Conservation (phyloP, 2,113 vertebrate genomes). For the Calidris pygmaea region DNA sequence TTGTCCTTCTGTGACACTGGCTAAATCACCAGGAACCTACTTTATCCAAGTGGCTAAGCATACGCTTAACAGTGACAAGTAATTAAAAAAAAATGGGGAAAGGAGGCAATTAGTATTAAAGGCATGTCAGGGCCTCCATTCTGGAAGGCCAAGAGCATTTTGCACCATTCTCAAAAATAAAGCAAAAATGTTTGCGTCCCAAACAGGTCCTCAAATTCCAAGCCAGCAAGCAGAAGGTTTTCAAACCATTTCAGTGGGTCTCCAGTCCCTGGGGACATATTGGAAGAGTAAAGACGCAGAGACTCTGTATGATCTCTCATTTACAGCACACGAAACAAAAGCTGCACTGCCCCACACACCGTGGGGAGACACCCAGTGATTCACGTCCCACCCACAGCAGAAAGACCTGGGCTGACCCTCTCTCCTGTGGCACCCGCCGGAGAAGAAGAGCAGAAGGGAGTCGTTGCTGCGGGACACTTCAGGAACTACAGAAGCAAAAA, state of each 20-base stretch:
- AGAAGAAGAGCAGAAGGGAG: background rate
- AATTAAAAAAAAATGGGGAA: background rate
- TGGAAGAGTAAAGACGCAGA: background rate
- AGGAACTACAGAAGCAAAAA: background rate
- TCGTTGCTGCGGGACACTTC: background rate
- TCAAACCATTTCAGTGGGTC: background rate
- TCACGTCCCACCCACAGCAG: background rate
- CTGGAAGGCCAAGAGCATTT: background rate
- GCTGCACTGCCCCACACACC: background rate
- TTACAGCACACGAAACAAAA: background rate
- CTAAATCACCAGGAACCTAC: conserved; percentile 1
- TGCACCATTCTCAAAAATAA: background rate
- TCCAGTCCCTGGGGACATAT: background rate
- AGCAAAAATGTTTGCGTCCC: background rate
- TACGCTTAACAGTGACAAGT: background rate
- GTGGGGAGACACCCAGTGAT: background rate
- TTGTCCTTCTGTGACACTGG: background rate
- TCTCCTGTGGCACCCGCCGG: background rate
- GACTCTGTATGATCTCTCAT: background rate
- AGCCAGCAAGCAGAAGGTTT: background rate
- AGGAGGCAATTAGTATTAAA: background rate
- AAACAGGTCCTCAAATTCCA: background rate
- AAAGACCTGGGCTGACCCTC: background rate
- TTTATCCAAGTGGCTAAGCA: background rate
- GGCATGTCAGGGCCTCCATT: background rate